A percentile compares a stretch with the other conserved stretches of the same genome.
These are phyloP conservation scores for Gavialis gangeticus DNA, from an alignment of 2,113 vertebrate species.

Conservation along the genomic window DNA sequence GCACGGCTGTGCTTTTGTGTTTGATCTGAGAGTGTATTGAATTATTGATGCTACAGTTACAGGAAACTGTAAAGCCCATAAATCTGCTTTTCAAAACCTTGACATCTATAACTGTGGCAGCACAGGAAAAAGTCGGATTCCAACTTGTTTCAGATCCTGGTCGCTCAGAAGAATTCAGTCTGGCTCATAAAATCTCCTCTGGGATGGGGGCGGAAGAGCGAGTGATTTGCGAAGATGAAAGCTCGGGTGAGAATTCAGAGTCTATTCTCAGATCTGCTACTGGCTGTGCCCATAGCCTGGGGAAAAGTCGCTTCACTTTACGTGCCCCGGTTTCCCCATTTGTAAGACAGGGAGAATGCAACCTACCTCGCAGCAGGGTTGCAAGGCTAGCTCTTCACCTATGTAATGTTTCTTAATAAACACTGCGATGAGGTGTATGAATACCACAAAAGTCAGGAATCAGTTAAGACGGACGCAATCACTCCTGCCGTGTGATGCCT, in stretches of 20 bases:
- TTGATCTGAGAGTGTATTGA: neutral
- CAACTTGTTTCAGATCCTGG: neutral
- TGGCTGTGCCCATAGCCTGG: neutral
- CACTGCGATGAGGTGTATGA: too few species aligned
- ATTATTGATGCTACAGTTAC: neutral
- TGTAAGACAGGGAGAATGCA: neutral
- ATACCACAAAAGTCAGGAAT: too few species aligned
- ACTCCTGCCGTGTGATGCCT: too few species aligned
- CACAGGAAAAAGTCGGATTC: neutral
- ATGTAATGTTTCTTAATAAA: neutral
- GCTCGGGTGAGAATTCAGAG: neutral
- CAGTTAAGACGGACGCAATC: too few species aligned
- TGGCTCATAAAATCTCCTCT: neutral
- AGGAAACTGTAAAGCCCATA: neutral
- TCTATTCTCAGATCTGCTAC: neutral
- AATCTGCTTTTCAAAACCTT: neutral
- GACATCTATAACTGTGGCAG: neutral
- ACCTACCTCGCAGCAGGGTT: neutral
- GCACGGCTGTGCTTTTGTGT: neutral
- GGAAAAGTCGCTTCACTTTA: neutral
- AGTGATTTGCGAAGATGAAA: neutral
- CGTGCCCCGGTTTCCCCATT: neutral
- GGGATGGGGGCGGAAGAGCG: neutral
- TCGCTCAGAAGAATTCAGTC: neutral
- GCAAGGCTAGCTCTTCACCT: neutral